phyloP scores from a whole-genome alignment of 2,113 vertebrate genomes.

The Porphyrio hochstetteri region DNA sequence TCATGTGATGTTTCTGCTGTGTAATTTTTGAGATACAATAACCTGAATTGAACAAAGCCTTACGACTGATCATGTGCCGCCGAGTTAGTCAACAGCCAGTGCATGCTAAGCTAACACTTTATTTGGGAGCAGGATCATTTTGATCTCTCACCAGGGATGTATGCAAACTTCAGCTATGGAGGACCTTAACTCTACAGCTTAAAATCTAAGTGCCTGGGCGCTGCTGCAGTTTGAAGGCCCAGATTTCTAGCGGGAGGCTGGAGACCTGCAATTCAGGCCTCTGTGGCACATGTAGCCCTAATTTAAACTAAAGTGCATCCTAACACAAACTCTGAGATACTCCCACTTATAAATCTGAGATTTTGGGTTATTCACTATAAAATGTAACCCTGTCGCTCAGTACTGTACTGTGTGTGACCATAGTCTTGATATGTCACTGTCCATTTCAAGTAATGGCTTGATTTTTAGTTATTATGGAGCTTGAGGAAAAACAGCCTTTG shows the following conservation, averaged over 20 bases:
- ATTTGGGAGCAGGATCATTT: background rate
- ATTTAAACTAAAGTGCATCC: background rate
- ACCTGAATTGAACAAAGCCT: background rate
- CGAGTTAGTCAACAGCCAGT: background rate
- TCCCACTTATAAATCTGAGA: background rate
- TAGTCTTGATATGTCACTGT: background rate
- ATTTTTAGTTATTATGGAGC: background rate
- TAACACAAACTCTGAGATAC: background rate
- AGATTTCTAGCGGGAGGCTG: too few species aligned
- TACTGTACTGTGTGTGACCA: background rate
- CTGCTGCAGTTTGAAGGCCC: background rate
- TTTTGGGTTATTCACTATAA: background rate
- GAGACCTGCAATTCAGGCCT: background rate
- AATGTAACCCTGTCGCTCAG: background rate
- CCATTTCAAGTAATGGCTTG: background rate
- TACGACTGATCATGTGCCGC: background rate
- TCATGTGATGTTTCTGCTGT: background rate
- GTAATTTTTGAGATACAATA: background rate
- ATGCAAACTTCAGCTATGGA: background rate
- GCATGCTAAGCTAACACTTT: background rate
- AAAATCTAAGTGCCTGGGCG: background rate
- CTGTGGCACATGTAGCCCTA: background rate
- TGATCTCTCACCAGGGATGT: background rate
- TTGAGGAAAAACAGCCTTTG: background rate
- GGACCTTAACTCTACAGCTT: background rate